A percentile compares a stretch with the other conserved stretches of the same genome.
Evolutionary conservation across 1,140 invertebrate genomes (phyloP).

Genomic region (Heterodera schachtii): DNA sequence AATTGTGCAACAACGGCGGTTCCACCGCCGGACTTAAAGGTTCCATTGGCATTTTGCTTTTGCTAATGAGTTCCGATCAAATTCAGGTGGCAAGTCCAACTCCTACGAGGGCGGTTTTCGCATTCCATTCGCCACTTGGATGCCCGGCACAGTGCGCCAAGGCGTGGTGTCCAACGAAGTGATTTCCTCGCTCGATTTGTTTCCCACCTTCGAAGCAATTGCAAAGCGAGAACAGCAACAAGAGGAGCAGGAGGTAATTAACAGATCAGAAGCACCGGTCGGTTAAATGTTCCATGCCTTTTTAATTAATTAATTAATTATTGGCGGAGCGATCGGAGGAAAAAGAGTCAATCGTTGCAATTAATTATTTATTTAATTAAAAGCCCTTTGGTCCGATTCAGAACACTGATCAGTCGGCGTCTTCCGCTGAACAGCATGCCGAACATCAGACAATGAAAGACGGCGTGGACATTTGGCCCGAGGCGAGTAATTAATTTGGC

Average conservation of each 20-base stretch:
- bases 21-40: conserved; percentile 61
- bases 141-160: conserved; percentile 60
- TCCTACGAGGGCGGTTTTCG: conserved; percentile 63
- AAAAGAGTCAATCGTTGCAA: too few relatives aligned
- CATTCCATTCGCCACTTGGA: conserved; percentile 64
- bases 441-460: conserved; percentile 15
- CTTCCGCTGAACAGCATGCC: not conserved
- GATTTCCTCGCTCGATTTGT: conserved; percentile 46
- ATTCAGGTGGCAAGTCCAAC: conserved; percentile 62
- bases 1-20: conserved; percentile 64
- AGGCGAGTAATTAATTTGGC: not conserved
- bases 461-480: conserved; percentile 30
- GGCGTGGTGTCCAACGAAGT: conserved; percentile 59
- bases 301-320: too few relatives aligned
- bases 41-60: not conserved
- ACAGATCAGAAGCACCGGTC: too few relatives aligned
- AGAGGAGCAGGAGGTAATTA: not conserved
- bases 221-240: conserved; percentile 21
- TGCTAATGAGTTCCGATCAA: not conserved
- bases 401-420: conserved; percentile 1
- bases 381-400: not conserved
- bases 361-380: too few relatives aligned
- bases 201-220: conserved; percentile 55
- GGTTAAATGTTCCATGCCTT: too few relatives aligned
- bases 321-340: too few relatives aligned